Percentiles rank a stretch among this genome's conserved stretches.
Conservation (phyloP, 2,113 vertebrate species). For the Copsychus sechellarum region DNA sequence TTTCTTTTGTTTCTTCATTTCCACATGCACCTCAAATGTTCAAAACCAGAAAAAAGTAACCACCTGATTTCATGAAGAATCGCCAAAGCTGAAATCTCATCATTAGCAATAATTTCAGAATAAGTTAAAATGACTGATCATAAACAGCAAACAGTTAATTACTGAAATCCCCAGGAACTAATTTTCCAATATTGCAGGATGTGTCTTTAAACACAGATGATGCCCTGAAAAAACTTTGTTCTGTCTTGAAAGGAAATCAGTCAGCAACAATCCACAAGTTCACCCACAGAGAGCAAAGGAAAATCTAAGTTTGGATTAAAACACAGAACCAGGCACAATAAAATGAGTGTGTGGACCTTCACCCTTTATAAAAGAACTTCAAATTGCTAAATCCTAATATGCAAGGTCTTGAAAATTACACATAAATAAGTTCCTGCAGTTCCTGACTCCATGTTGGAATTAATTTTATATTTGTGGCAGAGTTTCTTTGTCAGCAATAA, state of each 20-base stretch:
- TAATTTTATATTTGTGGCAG: background rate
- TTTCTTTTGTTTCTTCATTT: background rate
- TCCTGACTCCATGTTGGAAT: background rate
- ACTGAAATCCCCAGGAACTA: background rate
- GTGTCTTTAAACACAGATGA: background rate
- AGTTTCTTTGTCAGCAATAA: background rate
- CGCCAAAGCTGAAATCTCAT: background rate
- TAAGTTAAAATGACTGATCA: background rate
- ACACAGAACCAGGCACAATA: background rate
- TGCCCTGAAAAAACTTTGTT: background rate
- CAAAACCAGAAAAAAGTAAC: background rate
- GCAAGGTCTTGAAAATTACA: background rate
- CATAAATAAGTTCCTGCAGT: background rate
- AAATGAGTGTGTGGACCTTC: accelerated
- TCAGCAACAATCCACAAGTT: background rate
- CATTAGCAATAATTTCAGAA: background rate
- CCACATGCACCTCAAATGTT: background rate
- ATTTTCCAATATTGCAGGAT: background rate
- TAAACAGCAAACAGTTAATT: background rate
- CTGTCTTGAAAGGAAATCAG: background rate
- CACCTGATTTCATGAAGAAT: background rate
- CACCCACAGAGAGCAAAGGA: background rate
- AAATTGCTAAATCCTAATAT: background rate
- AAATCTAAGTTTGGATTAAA: background rate
- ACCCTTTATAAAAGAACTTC: background rate